Percentiles rank a stretch among this genome's conserved stretches.
phyloP scores from a whole-genome alignment of 2,113 vertebrate species.

The Mixornis gularis region DNA sequence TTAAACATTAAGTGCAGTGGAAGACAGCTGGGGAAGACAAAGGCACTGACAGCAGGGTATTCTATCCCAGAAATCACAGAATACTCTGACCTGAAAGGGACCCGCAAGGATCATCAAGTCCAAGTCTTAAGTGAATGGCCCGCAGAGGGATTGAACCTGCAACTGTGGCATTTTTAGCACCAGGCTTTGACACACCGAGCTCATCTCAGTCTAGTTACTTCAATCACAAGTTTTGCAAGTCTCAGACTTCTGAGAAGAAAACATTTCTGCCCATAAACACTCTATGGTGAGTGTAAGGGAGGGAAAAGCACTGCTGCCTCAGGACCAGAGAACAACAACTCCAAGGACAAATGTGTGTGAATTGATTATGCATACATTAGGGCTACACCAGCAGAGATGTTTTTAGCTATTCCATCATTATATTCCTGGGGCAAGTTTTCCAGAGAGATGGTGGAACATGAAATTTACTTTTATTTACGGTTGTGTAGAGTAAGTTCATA shows the following conservation, averaged over 20 bases:
- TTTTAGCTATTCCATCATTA: not conserved
- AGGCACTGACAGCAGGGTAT: not conserved
- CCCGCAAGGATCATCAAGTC: not conserved
- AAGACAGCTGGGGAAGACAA: not conserved
- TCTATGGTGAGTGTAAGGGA: fast-evolving
- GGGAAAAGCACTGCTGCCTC: not conserved
- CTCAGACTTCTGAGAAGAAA: not conserved
- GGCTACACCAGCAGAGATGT: not conserved
- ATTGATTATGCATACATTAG: not conserved
- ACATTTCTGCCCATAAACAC: not conserved
- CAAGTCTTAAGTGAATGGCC: not conserved
- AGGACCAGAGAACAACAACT: not conserved
- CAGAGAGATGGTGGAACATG: not conserved
- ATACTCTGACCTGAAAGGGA: not conserved
- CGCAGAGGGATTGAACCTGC: not conserved
- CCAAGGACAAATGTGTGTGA: not conserved
- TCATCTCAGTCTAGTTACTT: not conserved
- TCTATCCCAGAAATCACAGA: not conserved
- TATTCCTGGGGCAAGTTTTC: not conserved
- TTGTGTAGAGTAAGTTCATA: not conserved
- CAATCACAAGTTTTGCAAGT: not conserved
- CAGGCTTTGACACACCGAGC: not conserved
- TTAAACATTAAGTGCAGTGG: not conserved
- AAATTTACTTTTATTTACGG: not conserved
- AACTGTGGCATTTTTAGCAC: not conserved